Percentiles rank a stretch among this genome's conserved stretches.
phyloP scores from a whole-genome alignment of 2,888 invertebrate genomes.

The Lobophora halterata region DNA sequence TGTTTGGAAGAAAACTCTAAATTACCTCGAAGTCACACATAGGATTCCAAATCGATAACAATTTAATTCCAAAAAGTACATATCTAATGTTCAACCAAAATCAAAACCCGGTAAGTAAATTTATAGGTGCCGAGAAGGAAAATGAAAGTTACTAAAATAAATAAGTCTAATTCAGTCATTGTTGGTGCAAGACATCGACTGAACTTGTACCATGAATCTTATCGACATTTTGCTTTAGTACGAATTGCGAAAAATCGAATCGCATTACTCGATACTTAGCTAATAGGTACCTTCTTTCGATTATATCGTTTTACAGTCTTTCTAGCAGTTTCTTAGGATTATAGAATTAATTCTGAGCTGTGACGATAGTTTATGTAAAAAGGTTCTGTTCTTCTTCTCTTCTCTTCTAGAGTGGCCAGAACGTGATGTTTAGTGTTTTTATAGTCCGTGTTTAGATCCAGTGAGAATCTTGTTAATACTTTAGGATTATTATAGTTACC shows the following conservation, averaged over 20 bases:
- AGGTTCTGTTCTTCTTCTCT: slow-evolving; percentile 52
- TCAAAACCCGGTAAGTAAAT: background rate
- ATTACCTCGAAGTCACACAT: too few species aligned
- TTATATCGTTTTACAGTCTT: slow-evolving; percentile 14
- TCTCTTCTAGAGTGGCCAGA: slow-evolving; percentile 53
- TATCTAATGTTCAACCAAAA: background rate
- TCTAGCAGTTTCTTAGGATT: slow-evolving; percentile 12
- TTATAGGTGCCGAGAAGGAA: slow-evolving; percentile 2
- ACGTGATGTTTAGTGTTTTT: slow-evolving; percentile 35
- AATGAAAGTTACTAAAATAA: too few species aligned
- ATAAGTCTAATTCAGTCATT: slow-evolving; percentile 3
- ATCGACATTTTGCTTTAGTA: slow-evolving; percentile 6
- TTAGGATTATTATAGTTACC: slow-evolving; percentile 34
- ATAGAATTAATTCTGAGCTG: slow-evolving; percentile 13
- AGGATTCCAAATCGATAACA: too few species aligned
- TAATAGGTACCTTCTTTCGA: slow-evolving; percentile 12
- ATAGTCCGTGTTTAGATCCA: slow-evolving; percentile 28
- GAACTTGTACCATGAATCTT: slow-evolving; percentile 3
- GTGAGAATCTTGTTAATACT: slow-evolving; percentile 31
- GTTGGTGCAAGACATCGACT: slow-evolving; percentile 13
- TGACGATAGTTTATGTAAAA: slow-evolving; percentile 25
- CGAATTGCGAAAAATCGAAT: slow-evolving; percentile 18
- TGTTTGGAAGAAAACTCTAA: background rate
- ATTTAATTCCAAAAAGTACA: too few species aligned
- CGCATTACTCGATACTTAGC: slow-evolving; percentile 17